Conservation (phyloP, 2,888 invertebrate species). For the Habroteleia sp. region DNA sequence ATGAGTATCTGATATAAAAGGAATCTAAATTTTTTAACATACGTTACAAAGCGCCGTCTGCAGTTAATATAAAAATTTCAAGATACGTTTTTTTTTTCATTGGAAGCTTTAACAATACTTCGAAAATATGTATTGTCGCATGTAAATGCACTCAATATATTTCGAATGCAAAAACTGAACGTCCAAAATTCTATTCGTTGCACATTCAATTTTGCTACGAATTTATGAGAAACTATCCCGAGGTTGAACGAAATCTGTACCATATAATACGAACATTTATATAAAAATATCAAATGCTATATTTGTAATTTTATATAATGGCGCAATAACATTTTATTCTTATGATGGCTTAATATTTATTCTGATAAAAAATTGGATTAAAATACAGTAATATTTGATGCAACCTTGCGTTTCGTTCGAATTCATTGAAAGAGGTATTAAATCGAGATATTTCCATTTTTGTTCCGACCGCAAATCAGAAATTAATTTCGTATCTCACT, state of each 20-base stretch:
- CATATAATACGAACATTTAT: slow-evolving; percentile 15
- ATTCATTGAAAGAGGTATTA: slow-evolving; percentile 1
- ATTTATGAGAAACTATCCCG: slow-evolving; percentile 13
- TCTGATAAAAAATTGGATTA: slow-evolving; percentile 6
- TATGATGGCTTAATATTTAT: slow-evolving; percentile 2
- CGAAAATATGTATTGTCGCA: background rate
- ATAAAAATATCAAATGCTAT: too few relatives aligned
- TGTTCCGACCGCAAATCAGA: slow-evolving; percentile 9
- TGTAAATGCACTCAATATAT: slow-evolving; percentile 5
- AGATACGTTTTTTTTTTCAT: background rate
- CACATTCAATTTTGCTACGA: slow-evolving; percentile 17
- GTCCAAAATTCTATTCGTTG: slow-evolving; percentile 4
- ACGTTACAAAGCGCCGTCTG: too few relatives aligned
- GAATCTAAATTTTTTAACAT: too few relatives aligned
- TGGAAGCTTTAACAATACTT: background rate
- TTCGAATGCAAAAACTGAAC: slow-evolving; percentile 9
- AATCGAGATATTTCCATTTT: slow-evolving; percentile 13
- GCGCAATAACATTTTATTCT: too few relatives aligned
- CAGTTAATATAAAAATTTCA: too few relatives aligned
- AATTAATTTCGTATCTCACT: slow-evolving; percentile 8
- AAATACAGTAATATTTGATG: slow-evolving; percentile 4
- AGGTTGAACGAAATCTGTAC: slow-evolving; percentile 7
- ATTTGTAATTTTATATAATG: too few relatives aligned
- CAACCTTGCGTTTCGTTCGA: background rate
- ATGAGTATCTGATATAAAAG: too few relatives aligned